Conservation (phyloP, 2,888 invertebrate genomes). For the Himalopsyche japonica region DNA sequence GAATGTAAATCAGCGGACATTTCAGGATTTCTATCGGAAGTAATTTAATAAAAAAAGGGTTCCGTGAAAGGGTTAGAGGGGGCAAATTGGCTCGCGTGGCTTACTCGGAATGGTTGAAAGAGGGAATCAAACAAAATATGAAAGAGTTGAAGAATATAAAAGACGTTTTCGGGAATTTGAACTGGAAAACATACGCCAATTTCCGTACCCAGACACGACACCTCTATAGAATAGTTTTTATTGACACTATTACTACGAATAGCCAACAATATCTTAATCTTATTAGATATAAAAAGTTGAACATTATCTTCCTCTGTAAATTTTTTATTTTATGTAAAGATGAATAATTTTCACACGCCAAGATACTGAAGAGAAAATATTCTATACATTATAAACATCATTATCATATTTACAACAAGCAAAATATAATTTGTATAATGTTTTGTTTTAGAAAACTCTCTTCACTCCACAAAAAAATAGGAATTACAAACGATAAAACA, state of each 20-base stretch:
- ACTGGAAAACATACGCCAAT: not conserved
- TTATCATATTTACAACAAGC: too few relatives aligned
- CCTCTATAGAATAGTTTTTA: not conserved
- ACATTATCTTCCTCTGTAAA: too few relatives aligned
- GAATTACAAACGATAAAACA: too few relatives aligned
- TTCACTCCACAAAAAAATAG: too few relatives aligned
- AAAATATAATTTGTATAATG: too few relatives aligned
- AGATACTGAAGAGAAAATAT: too few relatives aligned
- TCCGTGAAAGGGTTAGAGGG: not conserved
- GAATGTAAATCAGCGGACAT: constrained; percentile 23
- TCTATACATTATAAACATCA: too few relatives aligned
- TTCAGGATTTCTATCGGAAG: constrained; percentile 27
- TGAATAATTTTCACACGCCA: too few relatives aligned
- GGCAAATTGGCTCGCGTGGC: not conserved
- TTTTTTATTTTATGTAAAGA: too few relatives aligned
- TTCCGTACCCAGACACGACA: not conserved
- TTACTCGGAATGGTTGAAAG: not conserved
- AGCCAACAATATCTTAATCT: too few relatives aligned
- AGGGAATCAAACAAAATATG: not conserved
- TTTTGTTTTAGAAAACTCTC: too few relatives aligned
- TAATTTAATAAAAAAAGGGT: constrained; percentile 35
- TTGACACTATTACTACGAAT: not conserved
- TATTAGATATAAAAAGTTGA: too few relatives aligned
- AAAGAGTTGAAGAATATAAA: not conserved
- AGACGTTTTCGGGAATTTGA: not conserved